Conservation (phyloP, 2,888 invertebrate species). For the Scaptomyza caliginosa region DNA sequence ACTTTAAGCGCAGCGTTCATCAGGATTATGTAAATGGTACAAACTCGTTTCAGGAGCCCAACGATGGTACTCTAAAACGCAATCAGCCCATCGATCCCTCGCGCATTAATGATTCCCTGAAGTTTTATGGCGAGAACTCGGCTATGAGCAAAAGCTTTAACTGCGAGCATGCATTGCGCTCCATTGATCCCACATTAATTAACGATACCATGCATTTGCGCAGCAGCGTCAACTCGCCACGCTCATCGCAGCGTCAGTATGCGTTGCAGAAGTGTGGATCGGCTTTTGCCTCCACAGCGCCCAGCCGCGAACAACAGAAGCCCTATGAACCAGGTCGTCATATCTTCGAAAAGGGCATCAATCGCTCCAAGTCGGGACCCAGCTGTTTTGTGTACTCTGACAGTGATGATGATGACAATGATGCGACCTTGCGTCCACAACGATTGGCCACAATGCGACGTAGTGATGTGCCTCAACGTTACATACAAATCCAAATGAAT, state of each 20-base stretch:
- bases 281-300: slow-evolving; percentile 62
- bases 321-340: slow-evolving; percentile 69
- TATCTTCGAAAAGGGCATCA: slow-evolving; percentile 82
- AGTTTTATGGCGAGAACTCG: slow-evolving; percentile 84
- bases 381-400: slow-evolving; percentile 83
- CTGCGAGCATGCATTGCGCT: slow-evolving; percentile 83
- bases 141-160: slow-evolving; percentile 84
- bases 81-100: slow-evolving; percentile 85
- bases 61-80: slow-evolving; percentile 83
- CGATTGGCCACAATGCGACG: slow-evolving; percentile 81
- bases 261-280: slow-evolving; percentile 83
- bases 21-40: slow-evolving; percentile 83
- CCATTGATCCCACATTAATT: slow-evolving; percentile 82
- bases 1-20: slow-evolving; percentile 84
- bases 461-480: slow-evolving; percentile 81
- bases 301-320: slow-evolving; percentile 51
- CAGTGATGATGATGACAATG: slow-evolving; percentile 82
- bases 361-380: slow-evolving; percentile 84
- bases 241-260: slow-evolving; percentile 77
- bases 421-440: slow-evolving; percentile 79
- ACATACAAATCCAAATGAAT: slow-evolving; percentile 83
- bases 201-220: slow-evolving; percentile 82
- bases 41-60: slow-evolving; percentile 82
- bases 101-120: slow-evolving; percentile 84
- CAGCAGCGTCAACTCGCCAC: slow-evolving; percentile 63